Conservation (phyloP, 35 echinoderm and acorn worm species). For the Amphiura filiformis region DNA sequence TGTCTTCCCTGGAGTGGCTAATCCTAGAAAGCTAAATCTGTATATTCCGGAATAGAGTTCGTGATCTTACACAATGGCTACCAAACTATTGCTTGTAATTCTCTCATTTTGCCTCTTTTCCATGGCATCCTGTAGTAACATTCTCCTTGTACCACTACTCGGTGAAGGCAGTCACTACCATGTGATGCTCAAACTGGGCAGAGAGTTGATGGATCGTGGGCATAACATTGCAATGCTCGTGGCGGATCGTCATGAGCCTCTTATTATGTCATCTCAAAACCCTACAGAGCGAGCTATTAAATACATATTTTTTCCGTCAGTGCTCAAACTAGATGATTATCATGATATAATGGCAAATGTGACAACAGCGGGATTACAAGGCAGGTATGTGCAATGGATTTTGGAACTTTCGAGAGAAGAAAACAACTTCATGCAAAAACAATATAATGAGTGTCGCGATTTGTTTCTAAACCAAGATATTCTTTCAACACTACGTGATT, state of each 20-base stretch:
- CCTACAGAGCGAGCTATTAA: background rate
- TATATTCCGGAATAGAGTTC: too few relatives aligned
- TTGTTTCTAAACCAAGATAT: too few relatives aligned
- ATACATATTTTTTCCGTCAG: background rate
- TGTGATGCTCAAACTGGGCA: slow-evolving; percentile 26
- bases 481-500: too few relatives aligned
- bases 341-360: background rate
- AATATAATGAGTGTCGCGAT: too few relatives aligned
- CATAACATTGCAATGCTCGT: slow-evolving; percentile 5
- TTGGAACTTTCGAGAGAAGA: background rate
- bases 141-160: background rate
- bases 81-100: too few relatives aligned
- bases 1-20: too few relatives aligned
- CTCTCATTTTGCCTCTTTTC: too few relatives aligned
- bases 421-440: too few relatives aligned
- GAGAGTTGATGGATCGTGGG: background rate
- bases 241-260: too few relatives aligned
- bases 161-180: slow-evolving; percentile 84
- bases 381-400: background rate
- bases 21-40: too few relatives aligned
- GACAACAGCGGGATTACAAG: background rate
- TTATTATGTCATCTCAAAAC: background rate
- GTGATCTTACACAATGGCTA: too few relatives aligned
- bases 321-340: background rate
- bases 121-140: too few relatives aligned